These are phyloP conservation scores for Keiferia lycopersicella DNA, from an alignment of 2,888 invertebrate genomes.

Conservation along the genomic window DNA sequence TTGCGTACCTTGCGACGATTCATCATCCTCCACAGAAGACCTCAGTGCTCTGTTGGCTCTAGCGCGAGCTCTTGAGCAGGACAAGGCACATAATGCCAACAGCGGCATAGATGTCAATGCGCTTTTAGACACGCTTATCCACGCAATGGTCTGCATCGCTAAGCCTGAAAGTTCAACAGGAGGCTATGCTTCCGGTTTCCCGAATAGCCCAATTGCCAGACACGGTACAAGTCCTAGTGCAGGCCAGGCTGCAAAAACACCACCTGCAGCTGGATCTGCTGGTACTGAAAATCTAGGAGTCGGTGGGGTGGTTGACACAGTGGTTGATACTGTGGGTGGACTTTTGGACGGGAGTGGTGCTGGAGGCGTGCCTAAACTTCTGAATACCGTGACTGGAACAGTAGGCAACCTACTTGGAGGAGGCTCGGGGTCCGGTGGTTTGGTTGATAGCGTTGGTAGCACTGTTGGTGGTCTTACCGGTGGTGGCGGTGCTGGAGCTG, in stretches of 20 bases:
- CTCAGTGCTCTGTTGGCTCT: constrained; percentile 37
- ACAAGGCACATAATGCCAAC: constrained; percentile 30
- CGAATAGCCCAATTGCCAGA: not conserved
- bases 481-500: not conserved
- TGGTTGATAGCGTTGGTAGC: not conserved
- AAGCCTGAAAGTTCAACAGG: constrained; percentile 40
- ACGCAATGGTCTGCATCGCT: constrained; percentile 59
- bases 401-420: not conserved
- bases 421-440: not conserved
- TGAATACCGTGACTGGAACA: not conserved
- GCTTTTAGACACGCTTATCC: constrained; percentile 60
- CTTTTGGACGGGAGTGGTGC: constrained; percentile 10
- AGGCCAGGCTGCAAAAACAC: not conserved
- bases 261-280: constrained; percentile 19
- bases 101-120: constrained; percentile 45
- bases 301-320: constrained; percentile 14
- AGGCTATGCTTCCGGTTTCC: constrained; percentile 3
- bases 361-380: not conserved
- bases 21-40: constrained; percentile 34
- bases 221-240: not conserved
- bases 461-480: not conserved
- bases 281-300: constrained; percentile 28
- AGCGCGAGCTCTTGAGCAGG: constrained; percentile 39
- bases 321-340: constrained; percentile 13
- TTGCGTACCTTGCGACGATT: not conserved